Evolutionary conservation across 37 sponge, comb jelly and placozoan species (phyloP).

Genomic region (Diacarnus erythraeanus): DNA sequence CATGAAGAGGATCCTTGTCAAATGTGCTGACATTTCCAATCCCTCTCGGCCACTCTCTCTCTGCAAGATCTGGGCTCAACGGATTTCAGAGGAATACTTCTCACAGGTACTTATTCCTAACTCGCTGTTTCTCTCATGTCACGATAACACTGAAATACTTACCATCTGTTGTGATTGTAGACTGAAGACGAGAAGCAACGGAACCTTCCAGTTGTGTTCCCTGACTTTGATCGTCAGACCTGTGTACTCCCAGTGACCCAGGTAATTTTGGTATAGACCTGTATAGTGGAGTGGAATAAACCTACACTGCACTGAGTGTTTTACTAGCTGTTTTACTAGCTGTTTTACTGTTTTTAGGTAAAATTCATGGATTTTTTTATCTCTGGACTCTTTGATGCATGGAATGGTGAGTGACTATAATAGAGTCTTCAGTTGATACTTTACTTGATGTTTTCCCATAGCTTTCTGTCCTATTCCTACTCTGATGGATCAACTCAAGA

Average conservation of each 20-base stretch:
- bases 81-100: slow-evolving; percentile 85
- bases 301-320: neutral
- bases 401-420: slow-evolving; percentile 69
- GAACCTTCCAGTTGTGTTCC: slow-evolving; percentile 72
- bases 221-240: slow-evolving; percentile 73
- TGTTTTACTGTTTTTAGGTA: slow-evolving; percentile 26
- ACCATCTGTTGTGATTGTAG: slow-evolving; percentile 8
- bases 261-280: slow-evolving; percentile 18
- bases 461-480: slow-evolving; percentile 55
- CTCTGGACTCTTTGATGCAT: slow-evolving; percentile 73
- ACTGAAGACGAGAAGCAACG: slow-evolving; percentile 81
- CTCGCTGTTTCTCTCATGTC: too few relatives aligned
- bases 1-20: slow-evolving; percentile 80
- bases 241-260: slow-evolving; percentile 86
- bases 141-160: too few relatives aligned
- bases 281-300: neutral
- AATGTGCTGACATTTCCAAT: slow-evolving; percentile 90
- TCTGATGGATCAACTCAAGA: slow-evolving; percentile 42
- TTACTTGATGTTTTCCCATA: slow-evolving; percentile 3
- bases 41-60: slow-evolving; percentile 63
- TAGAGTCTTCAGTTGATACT: neutral
- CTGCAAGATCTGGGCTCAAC: slow-evolving; percentile 73
- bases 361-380: slow-evolving; percentile 89
- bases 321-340: too few relatives aligned
- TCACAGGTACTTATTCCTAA: slow-evolving; percentile 54